Percentiles rank a stretch among this genome's conserved stretches.
Evolutionary conservation across 2,797 vertebrate genomes (phyloP).

Genomic region (Acanthis flammea): DNA sequence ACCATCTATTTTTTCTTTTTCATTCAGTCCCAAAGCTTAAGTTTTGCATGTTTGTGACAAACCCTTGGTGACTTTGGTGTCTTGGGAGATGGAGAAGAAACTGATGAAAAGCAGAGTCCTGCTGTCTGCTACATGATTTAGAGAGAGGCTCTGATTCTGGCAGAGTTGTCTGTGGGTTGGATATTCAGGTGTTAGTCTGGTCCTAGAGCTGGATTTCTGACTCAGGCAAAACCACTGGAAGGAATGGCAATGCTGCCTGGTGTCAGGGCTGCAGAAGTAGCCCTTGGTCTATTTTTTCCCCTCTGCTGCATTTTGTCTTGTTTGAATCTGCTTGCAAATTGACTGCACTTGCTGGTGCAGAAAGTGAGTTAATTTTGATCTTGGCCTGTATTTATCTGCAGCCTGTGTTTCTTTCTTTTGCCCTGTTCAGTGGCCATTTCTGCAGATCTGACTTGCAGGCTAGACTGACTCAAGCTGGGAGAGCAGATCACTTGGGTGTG

Average conservation of each 20-base stretch:
- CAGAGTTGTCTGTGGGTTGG: background rate
- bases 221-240: background rate
- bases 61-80: background rate
- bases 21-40: background rate
- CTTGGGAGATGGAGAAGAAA: background rate
- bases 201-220: background rate
- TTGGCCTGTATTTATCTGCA: background rate
- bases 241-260: background rate
- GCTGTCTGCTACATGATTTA: background rate
- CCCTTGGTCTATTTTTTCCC: background rate
- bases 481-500: background rate
- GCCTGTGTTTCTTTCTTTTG: background rate
- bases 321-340: background rate
- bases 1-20: background rate
- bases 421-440: background rate
- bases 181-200: background rate
- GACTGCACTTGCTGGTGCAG: background rate
- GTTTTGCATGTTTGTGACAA: background rate
- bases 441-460: conserved; percentile 6
- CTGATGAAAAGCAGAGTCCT: background rate
- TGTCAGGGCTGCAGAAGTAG: background rate
- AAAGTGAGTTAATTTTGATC: conserved; percentile 19
- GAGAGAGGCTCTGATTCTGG: background rate
- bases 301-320: background rate
- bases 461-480: background rate